Evolutionary conservation across 2,113 vertebrate genomes (phyloP), one percentile per base, ranked within the genome.

Genomic region (Ictalurus punctatus): DNA sequence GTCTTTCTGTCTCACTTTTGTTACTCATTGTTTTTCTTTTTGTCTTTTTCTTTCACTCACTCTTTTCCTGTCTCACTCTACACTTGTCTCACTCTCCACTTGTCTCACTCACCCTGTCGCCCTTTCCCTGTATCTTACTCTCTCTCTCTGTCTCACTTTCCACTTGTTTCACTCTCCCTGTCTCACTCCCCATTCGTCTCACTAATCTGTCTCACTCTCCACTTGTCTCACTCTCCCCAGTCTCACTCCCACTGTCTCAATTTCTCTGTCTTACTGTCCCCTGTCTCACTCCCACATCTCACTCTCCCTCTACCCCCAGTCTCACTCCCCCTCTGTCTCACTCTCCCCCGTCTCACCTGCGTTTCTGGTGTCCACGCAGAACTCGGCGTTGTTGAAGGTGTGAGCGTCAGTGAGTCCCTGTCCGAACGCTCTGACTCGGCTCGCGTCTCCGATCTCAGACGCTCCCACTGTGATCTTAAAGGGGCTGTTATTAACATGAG

Each of bases 401-500:
- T 95, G 97, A 0, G 97, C 98, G 83, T 98, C 97, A 0, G 96
- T 93, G 59, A 98, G 95, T 2, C 97, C 97, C 89, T 97, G 96
- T 16, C 97, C 97, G 13, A 96, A 98, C 23, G 97, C 97, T 65
- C 98, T 97, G 85, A 99, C 98, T 63, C 96, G 95, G 92, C 97
- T 97, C 17, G 98, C 98, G 0, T 99, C 98, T 0, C 97, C 98
- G 0, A 99, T 99, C 95, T 99, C 95, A 0, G 98, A 98, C 1
- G 97, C 97, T 6, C 98, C 98, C 56, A 99, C 98, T 94, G 98
- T 95, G 93, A 99, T 99, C 95, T 99, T 99, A 93, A 99, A 99
- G 91, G 98, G 98, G 92, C 98, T 99, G 96, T 99, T 99, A 92
- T 97, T 97, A 83, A 99, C 98, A 0, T 99, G 98, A 83, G 96